These are phyloP conservation scores for Allobates femoralis DNA, from an alignment of 2,797 vertebrate species.

Conservation along the genomic window DNA sequence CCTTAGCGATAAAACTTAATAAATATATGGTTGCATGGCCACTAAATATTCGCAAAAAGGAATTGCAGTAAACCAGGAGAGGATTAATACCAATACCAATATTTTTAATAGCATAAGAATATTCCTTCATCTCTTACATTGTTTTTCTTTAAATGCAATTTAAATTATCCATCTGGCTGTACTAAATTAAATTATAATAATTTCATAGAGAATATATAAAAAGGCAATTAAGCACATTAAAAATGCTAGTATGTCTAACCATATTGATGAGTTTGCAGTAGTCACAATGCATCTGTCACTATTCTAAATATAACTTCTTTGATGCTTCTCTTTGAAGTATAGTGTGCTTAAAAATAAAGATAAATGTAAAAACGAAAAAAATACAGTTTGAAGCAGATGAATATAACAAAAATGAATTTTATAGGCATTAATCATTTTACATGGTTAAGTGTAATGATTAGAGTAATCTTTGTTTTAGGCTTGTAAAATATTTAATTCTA, in stretches of 20 bases:
- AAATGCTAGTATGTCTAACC: slow-evolving; percentile 36
- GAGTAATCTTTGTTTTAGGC: not conserved
- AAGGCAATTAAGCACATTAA: slow-evolving; percentile 44
- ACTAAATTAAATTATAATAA: slow-evolving; percentile 42
- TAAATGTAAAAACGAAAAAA: not conserved
- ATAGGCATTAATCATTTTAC: not conserved
- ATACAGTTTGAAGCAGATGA: not conserved
- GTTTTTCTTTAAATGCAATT: slow-evolving; percentile 14
- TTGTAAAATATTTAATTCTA: not conserved
- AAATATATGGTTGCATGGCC: not conserved
- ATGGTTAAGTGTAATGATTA: not conserved
- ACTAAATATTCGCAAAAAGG: not conserved
- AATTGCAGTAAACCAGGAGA: not conserved
- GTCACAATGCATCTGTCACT: slow-evolving; percentile 45
- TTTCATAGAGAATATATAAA: slow-evolving; percentile 47
- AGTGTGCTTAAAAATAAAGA: slow-evolving; percentile 24
- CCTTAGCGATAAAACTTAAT: too few species aligned
- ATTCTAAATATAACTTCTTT: slow-evolving; percentile 49
- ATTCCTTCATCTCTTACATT: not conserved
- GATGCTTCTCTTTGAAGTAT: slow-evolving; percentile 43
- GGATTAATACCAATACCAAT: not conserved
- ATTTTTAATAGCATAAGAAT: not conserved
- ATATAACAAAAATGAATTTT: not conserved
- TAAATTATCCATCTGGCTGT: slow-evolving; percentile 36
- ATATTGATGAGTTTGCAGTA: slow-evolving; percentile 51